Percentiles rank a stretch among this genome's conserved stretches.
These are phyloP conservation scores for Lumbricus terrestris DNA, from an alignment of 2,888 invertebrate genomes.

Conservation along the genomic window DNA sequence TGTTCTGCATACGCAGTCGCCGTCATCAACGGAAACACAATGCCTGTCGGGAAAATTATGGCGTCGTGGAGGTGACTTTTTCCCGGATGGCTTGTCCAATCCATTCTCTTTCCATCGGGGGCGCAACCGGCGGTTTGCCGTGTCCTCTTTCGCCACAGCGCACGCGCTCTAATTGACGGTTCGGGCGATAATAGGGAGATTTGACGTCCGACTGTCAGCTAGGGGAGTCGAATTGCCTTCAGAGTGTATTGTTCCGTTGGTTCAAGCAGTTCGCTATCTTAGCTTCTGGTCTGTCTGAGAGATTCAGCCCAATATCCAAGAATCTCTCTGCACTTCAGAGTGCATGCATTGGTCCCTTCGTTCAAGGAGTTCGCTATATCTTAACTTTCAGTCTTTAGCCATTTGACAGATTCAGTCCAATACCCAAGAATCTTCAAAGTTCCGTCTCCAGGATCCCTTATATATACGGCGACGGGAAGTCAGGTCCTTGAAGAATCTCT, in stretches of 20 bases:
- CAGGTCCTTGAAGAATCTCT: not conserved
- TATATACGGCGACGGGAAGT: too few species aligned
- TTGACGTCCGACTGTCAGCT: not conserved
- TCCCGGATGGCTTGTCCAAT: not conserved
- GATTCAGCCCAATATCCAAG: not conserved
- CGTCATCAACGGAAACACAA: not conserved
- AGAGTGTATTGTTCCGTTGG: not conserved
- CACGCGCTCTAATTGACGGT: not conserved
- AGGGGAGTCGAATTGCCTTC: not conserved
- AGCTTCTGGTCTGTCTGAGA: not conserved
- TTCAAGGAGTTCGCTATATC: too few species aligned
- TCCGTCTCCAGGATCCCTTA: not conserved
- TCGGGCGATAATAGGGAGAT: constrained; percentile 14
- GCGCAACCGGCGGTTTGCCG: not conserved
- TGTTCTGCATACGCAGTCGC: too few species aligned
- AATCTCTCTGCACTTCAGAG: too few species aligned
- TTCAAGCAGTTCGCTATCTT: not conserved
- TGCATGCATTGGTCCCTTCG: too few species aligned
- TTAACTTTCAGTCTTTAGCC: too few species aligned
- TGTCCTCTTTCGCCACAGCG: not conserved
- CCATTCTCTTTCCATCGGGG: not conserved
- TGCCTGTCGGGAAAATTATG: not conserved
- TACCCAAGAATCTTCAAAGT: not conserved
- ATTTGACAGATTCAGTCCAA: too few species aligned
- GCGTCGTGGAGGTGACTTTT: not conserved